Evolutionary conservation across 2,888 invertebrate species (phyloP).

Genomic region (Megaustenia siamemsis): DNA sequence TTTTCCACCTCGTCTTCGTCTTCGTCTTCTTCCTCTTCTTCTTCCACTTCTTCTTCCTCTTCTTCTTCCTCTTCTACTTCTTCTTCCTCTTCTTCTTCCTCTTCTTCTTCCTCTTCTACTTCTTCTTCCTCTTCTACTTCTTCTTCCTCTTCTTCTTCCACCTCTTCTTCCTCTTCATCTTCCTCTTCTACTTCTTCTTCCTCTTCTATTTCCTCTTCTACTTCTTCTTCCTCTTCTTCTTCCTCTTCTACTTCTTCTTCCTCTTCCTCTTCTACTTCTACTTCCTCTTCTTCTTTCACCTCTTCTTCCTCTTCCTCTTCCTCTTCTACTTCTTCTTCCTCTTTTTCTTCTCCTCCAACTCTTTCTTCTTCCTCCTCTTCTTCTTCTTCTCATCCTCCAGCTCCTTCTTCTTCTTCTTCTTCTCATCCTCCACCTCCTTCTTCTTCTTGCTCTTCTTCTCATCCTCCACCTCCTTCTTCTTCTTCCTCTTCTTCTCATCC

Average conservation of each 20-base stretch:
- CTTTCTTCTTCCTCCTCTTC: not conserved
- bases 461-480: too few relatives aligned
- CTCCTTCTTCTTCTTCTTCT: not conserved
- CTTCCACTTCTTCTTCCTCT: too few relatives aligned
- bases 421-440: too few relatives aligned
- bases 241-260: not conserved
- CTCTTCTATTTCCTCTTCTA: not conserved
- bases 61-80: not conserved
- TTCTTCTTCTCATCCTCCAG: not conserved
- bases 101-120: not conserved
- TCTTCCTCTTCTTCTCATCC: too few relatives aligned
- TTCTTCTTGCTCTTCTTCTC: too few relatives aligned
- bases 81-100: not conserved
- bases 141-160: not conserved
- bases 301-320: not conserved
- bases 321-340: not conserved
- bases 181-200: not conserved
- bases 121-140: conserved; percentile 18
- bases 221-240: not conserved
- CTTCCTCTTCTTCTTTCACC: not conserved
- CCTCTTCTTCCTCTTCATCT: not conserved
- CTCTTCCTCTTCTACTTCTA: not conserved
- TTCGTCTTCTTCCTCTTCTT: too few relatives aligned
- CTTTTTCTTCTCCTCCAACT: not conserved
- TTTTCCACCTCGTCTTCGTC: too few relatives aligned